Evolutionary conservation across 2,888 invertebrate species (phyloP).

Genomic region (Drosophila villosipedis): DNA sequence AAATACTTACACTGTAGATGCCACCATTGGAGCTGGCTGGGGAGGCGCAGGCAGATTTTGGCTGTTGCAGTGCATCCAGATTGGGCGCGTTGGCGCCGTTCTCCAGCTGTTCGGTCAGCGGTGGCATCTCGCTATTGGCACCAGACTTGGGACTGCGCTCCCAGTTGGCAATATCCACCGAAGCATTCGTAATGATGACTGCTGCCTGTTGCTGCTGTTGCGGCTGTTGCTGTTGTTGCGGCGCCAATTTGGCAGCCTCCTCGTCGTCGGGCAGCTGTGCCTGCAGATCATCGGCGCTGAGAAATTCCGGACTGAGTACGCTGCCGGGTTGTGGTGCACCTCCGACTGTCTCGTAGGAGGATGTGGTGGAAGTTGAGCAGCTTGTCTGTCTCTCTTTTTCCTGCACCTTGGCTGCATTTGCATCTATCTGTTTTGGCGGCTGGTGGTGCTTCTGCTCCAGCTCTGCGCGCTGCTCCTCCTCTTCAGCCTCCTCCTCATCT

Average conservation of each 20-base stretch:
- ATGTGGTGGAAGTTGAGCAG: conserved; percentile 83
- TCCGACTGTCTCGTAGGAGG: conserved; percentile 85
- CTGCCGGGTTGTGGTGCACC: conserved; percentile 70
- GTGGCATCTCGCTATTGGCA: conserved; percentile 86
- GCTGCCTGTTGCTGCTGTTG: conserved; percentile 88
- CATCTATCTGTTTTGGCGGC: conserved; percentile 14
- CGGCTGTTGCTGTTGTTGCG: conserved; percentile 85
- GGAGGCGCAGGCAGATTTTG: conserved; percentile 90
- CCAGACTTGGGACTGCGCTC: conserved; percentile 84
- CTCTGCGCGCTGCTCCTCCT: conserved; percentile 43
- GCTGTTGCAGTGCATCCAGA: conserved; percentile 83
- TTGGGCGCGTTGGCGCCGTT: conserved; percentile 25
- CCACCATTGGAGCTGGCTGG: conserved; percentile 97
- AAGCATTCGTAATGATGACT: conserved; percentile 90
- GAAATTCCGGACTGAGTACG: conserved; percentile 81
- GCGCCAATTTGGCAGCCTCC: conserved; percentile 29
- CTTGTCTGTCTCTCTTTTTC: conserved; percentile 54
- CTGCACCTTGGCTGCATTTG: conserved; percentile 30
- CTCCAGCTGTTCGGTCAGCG: conserved; percentile 87
- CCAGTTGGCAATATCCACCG: conserved; percentile 87
- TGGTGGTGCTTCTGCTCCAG: conserved; percentile 9
- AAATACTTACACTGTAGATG: conserved; percentile 91
- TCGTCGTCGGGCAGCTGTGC: conserved; percentile 70
- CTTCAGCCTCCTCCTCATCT: conserved; percentile 56
- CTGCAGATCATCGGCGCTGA: conserved; percentile 86